A percentile compares a stretch with the other conserved stretches of the same genome.
Conservation (phyloP, 1,140 invertebrate species). For the Drosophila orena region DNA sequence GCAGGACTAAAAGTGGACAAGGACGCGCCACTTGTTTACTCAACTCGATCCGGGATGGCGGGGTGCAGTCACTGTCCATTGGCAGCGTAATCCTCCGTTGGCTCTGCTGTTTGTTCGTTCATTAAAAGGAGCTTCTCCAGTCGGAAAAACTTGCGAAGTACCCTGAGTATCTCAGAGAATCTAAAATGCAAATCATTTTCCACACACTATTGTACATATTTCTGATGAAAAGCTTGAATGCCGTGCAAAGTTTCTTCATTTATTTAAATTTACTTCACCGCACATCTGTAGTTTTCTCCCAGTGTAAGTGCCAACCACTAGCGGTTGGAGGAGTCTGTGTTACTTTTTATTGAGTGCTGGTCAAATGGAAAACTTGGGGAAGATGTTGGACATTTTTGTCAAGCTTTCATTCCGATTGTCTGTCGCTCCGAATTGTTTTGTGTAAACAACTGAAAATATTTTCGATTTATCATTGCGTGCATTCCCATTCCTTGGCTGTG, state of each 20-base stretch:
- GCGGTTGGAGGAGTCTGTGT: slow-evolving; percentile 44
- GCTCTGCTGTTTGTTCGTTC: slow-evolving; percentile 66
- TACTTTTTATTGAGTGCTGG: slow-evolving; percentile 55
- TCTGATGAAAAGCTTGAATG: background rate
- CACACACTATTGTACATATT: no score
- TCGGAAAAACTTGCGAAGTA: background rate
- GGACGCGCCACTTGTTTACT: slow-evolving; percentile 69
- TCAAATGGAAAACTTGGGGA: slow-evolving; percentile 30
- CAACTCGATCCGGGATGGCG: slow-evolving; percentile 43
- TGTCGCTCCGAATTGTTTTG: slow-evolving; percentile 54
- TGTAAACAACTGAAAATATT: slow-evolving; percentile 79
- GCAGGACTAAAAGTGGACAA: slow-evolving; percentile 43
- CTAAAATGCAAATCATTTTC: background rate
- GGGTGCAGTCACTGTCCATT: slow-evolving; percentile 45
- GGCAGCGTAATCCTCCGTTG: slow-evolving; percentile 73
- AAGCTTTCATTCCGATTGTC: slow-evolving; percentile 37
- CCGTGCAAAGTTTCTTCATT: background rate
- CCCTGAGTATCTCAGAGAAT: no score
- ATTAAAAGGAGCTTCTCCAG: slow-evolving; percentile 61
- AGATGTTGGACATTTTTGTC: slow-evolving; percentile 49
- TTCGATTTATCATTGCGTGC: slow-evolving; percentile 79
- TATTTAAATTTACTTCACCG: background rate
- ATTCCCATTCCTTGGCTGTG: slow-evolving; percentile 46
- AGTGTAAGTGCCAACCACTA: slow-evolving; percentile 23
- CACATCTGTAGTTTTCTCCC: background rate